These are phyloP conservation scores for Parazoanthus darwini DNA, from an alignment of 92 coral and sea anemone genomes.

Conservation along the genomic window DNA sequence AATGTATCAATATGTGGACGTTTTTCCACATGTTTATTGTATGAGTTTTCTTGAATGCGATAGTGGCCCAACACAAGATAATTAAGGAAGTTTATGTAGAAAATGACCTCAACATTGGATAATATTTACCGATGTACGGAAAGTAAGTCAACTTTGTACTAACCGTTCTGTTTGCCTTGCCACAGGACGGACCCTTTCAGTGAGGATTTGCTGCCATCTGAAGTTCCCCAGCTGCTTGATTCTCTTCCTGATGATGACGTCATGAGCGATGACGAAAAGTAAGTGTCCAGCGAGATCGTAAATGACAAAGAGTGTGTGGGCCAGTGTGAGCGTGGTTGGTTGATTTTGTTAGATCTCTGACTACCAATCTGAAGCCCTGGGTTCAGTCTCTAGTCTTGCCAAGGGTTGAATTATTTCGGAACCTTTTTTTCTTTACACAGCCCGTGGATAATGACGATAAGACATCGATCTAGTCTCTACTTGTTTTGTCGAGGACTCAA, in stretches of 20 bases:
- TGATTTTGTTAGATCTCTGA: no score
- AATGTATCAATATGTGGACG: no score
- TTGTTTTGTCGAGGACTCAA: no score
- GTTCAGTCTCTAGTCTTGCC: no score
- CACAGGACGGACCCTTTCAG: conserved; percentile 94
- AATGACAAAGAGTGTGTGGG: no score
- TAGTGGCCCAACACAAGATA: not conserved
- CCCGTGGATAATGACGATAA: no score
- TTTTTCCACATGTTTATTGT: no score
- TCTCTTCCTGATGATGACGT: conserved; percentile 87
- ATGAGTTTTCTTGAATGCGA: not conserved
- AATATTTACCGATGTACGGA: not conserved
- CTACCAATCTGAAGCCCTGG: no score
- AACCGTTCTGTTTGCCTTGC: not conserved
- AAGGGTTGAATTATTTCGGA: no score
- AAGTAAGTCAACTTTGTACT: not conserved
- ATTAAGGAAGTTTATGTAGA: not conserved
- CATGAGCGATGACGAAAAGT: conserved; percentile 89
- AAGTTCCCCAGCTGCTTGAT: conserved; percentile 74
- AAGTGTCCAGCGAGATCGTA: not conserved
- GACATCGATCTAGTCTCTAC: no score
- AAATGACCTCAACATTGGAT: not conserved
- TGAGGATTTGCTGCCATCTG: conserved; percentile 86
- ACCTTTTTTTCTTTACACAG: no score
- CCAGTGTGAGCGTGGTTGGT: no score